Conservation (phyloP, 2,888 invertebrate genomes). For the Saturnia japonica region DNA sequence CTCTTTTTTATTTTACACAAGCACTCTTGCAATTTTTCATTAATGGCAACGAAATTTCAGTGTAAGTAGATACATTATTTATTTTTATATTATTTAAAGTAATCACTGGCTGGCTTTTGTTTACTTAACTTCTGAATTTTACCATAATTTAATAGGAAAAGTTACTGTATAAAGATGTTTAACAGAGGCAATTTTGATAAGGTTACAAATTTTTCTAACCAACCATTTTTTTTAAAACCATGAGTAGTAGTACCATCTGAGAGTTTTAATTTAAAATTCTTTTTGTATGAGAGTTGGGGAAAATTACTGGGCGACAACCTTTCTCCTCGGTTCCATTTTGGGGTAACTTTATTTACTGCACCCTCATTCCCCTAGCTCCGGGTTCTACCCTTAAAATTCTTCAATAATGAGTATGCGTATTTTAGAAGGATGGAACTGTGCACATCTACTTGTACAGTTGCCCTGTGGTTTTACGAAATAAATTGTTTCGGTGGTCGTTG, state of each 20-base stretch:
- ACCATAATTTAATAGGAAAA: background rate
- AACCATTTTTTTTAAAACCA: background rate
- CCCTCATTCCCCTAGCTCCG: slow-evolving; percentile 16
- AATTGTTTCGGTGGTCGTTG: slow-evolving; percentile 17
- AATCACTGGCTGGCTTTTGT: background rate
- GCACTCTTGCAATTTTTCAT: slow-evolving; percentile 19
- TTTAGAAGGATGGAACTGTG: slow-evolving; percentile 17
- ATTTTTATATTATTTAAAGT: background rate
- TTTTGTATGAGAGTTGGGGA: slow-evolving; percentile 17
- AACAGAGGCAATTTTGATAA: background rate
- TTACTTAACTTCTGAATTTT: background rate
- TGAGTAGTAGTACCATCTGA: background rate
- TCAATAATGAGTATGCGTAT: slow-evolving; percentile 24
- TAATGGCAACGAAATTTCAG: background rate
- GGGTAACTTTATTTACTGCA: slow-evolving; percentile 23
- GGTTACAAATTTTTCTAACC: background rate
- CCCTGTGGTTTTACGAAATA: slow-evolving; percentile 21
- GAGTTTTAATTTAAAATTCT: slow-evolving; percentile 18
- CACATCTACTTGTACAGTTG: slow-evolving; percentile 21
- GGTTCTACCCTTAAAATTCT: slow-evolving; percentile 23
- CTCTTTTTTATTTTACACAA: slow-evolving; percentile 9
- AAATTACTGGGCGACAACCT: slow-evolving; percentile 21
- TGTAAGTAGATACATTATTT: background rate
- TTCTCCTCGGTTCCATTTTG: slow-evolving; percentile 13
- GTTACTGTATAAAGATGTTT: background rate